Percentiles rank a stretch among this genome's conserved stretches.
Evolutionary conservation across 1,140 invertebrate genomes (phyloP).

Genomic region (Drosophila albomicans): DNA sequence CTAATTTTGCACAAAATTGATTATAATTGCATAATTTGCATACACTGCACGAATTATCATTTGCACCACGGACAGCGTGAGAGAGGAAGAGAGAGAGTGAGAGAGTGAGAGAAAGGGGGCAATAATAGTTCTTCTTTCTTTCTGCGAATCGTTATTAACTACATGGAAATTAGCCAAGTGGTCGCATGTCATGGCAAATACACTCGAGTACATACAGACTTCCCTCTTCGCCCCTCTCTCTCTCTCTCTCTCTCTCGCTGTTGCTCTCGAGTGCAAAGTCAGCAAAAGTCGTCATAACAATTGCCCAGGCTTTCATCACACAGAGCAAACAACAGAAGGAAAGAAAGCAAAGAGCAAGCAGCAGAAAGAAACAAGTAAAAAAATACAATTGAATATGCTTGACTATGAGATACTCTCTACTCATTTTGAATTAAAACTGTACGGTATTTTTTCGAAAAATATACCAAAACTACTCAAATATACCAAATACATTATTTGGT

Average conservation of each 20-base stretch:
- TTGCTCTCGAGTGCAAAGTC: constrained; percentile 33
- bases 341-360: not conserved
- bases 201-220: constrained; percentile 16
- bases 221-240: not conserved
- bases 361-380: too few species aligned
- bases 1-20: constrained; percentile 65
- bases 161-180: constrained; percentile 57
- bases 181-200: constrained; percentile 42
- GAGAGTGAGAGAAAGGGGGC: too few species aligned
- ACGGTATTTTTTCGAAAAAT: too few species aligned
- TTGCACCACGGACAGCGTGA: not conserved
- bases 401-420: too few species aligned
- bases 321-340: constrained; percentile 4
- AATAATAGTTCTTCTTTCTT: constrained; percentile 2
- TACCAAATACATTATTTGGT: too few species aligned
- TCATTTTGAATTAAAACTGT: too few species aligned
- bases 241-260: not conserved
- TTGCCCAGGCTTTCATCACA: constrained; percentile 19
- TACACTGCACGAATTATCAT: constrained; percentile 53
- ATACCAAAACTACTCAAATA: too few species aligned
- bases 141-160: constrained; percentile 24
- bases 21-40: constrained; percentile 67
- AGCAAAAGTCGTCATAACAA: constrained; percentile 40
- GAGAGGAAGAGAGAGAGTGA: too few species aligned
- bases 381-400: too few species aligned